Conservation (phyloP, 2,113 vertebrate species). For the Varanus salvator region DNA sequence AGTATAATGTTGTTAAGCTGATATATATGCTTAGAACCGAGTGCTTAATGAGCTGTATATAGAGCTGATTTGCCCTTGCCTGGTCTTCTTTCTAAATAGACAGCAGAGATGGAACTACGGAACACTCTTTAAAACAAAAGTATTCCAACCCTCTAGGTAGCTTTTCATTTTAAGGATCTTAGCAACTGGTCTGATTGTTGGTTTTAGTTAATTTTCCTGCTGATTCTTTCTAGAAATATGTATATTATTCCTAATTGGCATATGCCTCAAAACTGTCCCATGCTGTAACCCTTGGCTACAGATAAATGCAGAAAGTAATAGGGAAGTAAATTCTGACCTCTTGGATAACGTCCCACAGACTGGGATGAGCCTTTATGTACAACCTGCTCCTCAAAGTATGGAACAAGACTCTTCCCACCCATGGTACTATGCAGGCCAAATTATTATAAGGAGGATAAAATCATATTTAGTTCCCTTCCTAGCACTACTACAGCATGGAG, state of each 20-base stretch:
- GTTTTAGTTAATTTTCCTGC: not conserved
- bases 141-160: not conserved
- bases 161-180: not conserved
- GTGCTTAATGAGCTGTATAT: not conserved
- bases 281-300: not conserved
- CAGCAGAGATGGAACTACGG: not conserved
- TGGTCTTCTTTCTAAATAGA: not conserved
- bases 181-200: not conserved
- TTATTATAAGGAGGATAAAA: not conserved
- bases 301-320: not conserved
- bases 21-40: not conserved
- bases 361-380: not conserved
- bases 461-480: not conserved
- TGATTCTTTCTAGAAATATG: not conserved
- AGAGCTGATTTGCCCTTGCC: constrained; percentile 10
- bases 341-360: not conserved
- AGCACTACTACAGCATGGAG: not conserved
- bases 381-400: not conserved
- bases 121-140: not conserved
- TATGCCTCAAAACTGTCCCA: not conserved
- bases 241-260: not conserved
- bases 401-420: not conserved
- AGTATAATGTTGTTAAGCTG: not conserved
- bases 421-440: not conserved
- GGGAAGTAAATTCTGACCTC: not conserved